Conservation (phyloP, 1,140 invertebrate genomes). For the Drosophila nigrodunni region DNA sequence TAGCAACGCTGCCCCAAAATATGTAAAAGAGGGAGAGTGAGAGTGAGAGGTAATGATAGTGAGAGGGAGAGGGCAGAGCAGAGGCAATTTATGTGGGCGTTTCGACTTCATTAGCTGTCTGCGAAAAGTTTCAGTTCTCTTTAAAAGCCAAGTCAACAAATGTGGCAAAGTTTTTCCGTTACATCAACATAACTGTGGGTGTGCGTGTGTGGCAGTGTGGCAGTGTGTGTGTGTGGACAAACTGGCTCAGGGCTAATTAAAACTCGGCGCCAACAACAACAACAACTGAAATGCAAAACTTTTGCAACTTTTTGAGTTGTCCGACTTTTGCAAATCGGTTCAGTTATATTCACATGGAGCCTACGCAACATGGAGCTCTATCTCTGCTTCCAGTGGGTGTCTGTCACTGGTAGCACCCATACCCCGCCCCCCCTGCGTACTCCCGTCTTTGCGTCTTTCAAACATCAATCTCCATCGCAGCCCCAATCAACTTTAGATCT, state of each 20-base stretch:
- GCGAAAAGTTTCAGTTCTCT: conserved; percentile 27
- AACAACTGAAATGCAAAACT: conserved; percentile 39
- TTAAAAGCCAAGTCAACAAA: conserved; percentile 34
- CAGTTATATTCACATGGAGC: conserved; percentile 20
- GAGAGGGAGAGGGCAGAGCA: not conserved
- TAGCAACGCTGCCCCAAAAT: conserved; percentile 41
- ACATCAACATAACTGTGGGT: conserved; percentile 46
- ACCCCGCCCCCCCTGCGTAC: not conserved
- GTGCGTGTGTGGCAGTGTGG: conserved; percentile 23
- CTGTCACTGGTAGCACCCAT: conserved; percentile 15
- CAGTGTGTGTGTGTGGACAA: conserved; percentile 58
- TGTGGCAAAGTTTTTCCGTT: conserved; percentile 67
- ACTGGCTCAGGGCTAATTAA: conserved; percentile 81
- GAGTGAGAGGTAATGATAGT: not conserved
- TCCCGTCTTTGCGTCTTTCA: no score
- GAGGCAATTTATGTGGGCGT: conserved; percentile 15
- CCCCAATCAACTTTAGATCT: conserved; percentile 51
- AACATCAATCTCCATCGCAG: conserved; percentile 61
- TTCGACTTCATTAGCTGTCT: conserved; percentile 52
- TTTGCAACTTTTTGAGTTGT: conserved; percentile 51
- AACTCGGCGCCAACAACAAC: conserved; percentile 43
- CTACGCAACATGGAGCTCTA: conserved; percentile 35
- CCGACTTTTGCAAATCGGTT: conserved; percentile 23
- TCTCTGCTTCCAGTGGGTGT: conserved; percentile 34
- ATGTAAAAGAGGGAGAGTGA: not conserved